Percentiles rank a stretch among this genome's conserved stretches.
These are phyloP conservation scores for Ectemnius lituratus DNA, from an alignment of 2,888 invertebrate genomes.

Conservation along the genomic window DNA sequence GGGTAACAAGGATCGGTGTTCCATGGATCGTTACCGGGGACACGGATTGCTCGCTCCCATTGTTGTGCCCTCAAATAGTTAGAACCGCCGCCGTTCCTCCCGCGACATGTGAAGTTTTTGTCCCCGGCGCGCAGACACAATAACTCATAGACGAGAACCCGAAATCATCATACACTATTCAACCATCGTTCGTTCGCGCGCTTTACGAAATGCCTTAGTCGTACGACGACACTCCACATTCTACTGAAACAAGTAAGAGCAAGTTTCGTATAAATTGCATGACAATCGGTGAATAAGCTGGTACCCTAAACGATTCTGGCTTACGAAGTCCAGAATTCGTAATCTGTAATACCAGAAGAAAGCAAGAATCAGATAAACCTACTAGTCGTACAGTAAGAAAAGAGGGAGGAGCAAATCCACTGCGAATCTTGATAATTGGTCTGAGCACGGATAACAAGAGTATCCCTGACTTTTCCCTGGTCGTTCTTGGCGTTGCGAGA, in stretches of 20 bases:
- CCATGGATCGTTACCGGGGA: constrained; percentile 33
- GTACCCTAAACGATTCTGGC: too few species aligned
- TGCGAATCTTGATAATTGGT: constrained; percentile 54
- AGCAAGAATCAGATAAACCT: constrained; percentile 32
- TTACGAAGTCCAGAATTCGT: background rate
- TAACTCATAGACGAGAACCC: constrained; percentile 18
- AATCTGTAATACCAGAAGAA: background rate
- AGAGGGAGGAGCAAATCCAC: constrained; percentile 18
- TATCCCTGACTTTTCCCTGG: background rate
- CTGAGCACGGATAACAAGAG: constrained; percentile 15
- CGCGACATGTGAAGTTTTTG: constrained; percentile 29
- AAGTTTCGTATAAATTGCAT: too few species aligned
- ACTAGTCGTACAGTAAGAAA: background rate
- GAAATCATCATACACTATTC: constrained; percentile 24
- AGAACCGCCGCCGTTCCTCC: constrained; percentile 31
- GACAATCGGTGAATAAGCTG: too few species aligned
- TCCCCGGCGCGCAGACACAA: background rate
- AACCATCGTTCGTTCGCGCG: too few species aligned
- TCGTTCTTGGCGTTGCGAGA: background rate
- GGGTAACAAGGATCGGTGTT: constrained; percentile 42
- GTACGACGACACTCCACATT: too few species aligned
- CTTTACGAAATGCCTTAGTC: too few species aligned
- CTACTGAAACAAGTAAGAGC: too few species aligned
- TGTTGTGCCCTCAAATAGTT: constrained; percentile 33
- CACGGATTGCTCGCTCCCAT: constrained; percentile 39